Base-by-base conservation (phyloP, 2,797 vertebrate species). In the Oreochromis grahami region DNA sequence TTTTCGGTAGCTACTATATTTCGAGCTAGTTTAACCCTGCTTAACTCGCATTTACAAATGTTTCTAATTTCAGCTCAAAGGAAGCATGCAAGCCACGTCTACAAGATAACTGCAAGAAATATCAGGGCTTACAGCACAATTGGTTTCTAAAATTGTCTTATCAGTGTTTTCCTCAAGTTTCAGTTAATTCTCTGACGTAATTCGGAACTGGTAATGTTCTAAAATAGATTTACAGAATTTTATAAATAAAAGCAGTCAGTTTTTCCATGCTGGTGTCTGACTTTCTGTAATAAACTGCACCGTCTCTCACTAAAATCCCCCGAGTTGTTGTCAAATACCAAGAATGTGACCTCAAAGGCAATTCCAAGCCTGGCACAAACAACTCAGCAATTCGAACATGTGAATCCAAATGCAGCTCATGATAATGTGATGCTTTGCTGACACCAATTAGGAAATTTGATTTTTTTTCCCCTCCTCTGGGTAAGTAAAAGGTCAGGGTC, bases 381-480 rank as follows among this genome's bases (percentile, higher is more conserved):
- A 87, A 24, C 83, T 83, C 84, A 86, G 56, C 83, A 63, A 84
- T 80, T 68, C 52, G 60, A 90, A 3, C 89, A 91, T 84, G 87
- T 83, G 87, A 90, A 87, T 85, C 76, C 55, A 79, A 55, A 80
- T 82, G 14, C 26, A 63, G 60, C 88, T 86, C 90, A 83, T 84
- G 91, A 88, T 86, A 74, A 86, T 87, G 83, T 85, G 79, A 87
- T 34, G 9, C 36, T 55, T 76, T 68, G 76, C 81, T 86, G 84
- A 85, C 74, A 79, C 4, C 78, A 85, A 77, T 89, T 87, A 85
- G 43, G 80, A 87, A 52, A 76, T 76, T 19, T 38, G 8, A 45
- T 45, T 65, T 72, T 72, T 78, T 72, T 78, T 9, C 15, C 68
- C 29, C 65, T 58, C 12, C 51, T 84, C 43, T 68, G 6, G 60